Evolutionary conservation across 1,140 invertebrate genomes (phyloP).

Genomic region (Drosophila jambulina): DNA sequence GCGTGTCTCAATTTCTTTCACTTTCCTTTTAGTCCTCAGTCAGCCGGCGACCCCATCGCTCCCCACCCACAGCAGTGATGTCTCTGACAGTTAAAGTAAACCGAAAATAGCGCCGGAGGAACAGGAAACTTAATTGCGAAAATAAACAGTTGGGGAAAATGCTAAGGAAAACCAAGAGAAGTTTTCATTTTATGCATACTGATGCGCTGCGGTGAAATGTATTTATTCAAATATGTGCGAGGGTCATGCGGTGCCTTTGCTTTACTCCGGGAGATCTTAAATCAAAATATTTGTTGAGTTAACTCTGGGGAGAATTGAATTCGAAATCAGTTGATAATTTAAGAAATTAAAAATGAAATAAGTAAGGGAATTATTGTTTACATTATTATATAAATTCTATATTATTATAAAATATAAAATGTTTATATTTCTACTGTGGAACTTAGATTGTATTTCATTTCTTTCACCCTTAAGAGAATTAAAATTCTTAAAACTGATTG

Average conservation of each 20-base stretch:
- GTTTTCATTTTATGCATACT: slow-evolving; percentile 20
- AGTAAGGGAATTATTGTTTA: background rate
- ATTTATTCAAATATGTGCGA: slow-evolving; percentile 8
- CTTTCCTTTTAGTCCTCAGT: slow-evolving; percentile 17
- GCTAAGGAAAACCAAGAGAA: slow-evolving; percentile 1
- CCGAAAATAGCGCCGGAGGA: slow-evolving; percentile 17
- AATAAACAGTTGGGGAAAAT: slow-evolving; percentile 29
- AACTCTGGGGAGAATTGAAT: background rate
- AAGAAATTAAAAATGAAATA: background rate
- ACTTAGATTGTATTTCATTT: background rate
- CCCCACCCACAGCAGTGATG: background rate
- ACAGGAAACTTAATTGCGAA: slow-evolving; percentile 55
- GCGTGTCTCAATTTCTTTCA: slow-evolving; percentile 46
- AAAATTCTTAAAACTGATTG: background rate
- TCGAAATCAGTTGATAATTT: background rate
- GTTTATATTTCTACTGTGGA: background rate
- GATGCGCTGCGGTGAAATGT: slow-evolving; percentile 8
- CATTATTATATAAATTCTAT: too few relatives aligned
- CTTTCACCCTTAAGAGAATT: background rate
- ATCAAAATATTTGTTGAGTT: background rate
- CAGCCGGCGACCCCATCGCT: background rate
- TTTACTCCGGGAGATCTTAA: too few relatives aligned
- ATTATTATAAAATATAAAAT: too few relatives aligned
- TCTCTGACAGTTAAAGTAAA: slow-evolving; percentile 32
- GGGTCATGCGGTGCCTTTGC: background rate